phyloP scores from a whole-genome alignment of 2,113 vertebrate species.

The Tachysurus fulvidraco region DNA sequence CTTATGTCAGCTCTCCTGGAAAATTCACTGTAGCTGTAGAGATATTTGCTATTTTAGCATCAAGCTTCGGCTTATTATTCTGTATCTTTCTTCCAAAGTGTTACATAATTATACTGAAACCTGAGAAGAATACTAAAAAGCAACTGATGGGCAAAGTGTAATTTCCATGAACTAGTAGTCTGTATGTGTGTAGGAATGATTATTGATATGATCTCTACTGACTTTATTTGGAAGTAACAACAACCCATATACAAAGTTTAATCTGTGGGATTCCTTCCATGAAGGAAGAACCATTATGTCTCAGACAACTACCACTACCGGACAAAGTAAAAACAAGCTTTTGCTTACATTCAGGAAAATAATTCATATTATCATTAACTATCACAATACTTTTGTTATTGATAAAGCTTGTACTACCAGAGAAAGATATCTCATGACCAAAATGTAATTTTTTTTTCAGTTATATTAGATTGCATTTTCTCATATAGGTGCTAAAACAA shows the following conservation, averaged over 20 bases:
- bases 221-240: neutral
- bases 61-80: slow-evolving; percentile 68
- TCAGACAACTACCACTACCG: neutral
- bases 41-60: slow-evolving; percentile 75
- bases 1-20: slow-evolving; percentile 74
- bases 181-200: neutral
- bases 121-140: slow-evolving; percentile 37
- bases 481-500: neutral
- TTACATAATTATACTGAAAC: slow-evolving; percentile 40
- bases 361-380: neutral
- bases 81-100: slow-evolving; percentile 58
- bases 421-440: neutral
- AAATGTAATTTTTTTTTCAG: neutral
- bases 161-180: neutral
- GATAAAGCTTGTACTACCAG: neutral
- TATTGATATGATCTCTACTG: neutral
- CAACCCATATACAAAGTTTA: neutral
- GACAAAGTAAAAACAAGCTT: neutral
- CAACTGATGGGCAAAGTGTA: slow-evolving; percentile 31
- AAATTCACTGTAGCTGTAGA: slow-evolving; percentile 73
- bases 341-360: neutral
- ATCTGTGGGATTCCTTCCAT: neutral
- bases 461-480: neutral
- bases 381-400: neutral
- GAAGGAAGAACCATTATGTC: neutral